A percentile compares a stretch with the other conserved stretches of the same genome.
Conservation (phyloP, 2,888 invertebrate species). For the Aporophyla nigra region DNA sequence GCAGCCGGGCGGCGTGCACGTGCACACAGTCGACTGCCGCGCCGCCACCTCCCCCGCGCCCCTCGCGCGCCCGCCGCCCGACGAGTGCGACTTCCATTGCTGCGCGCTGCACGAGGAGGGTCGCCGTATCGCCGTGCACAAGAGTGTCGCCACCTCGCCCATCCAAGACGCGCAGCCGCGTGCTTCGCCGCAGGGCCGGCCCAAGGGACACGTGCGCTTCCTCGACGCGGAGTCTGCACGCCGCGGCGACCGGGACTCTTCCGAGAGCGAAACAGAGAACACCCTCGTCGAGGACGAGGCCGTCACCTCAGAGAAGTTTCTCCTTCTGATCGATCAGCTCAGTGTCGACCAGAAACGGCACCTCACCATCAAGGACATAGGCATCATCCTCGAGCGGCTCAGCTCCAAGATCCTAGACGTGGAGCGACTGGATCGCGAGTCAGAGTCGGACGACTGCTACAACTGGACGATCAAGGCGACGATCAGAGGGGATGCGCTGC, state of each 20-base stretch:
- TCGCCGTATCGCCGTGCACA: constrained; percentile 97
- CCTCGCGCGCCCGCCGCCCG: constrained; percentile 92
- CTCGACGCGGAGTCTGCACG: constrained; percentile 93
- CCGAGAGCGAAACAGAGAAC: constrained; percentile 98
- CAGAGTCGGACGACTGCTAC: constrained; percentile 98
- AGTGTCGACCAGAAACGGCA: constrained; percentile 98
- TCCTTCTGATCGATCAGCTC: constrained; percentile 97
- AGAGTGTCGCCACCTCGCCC: constrained; percentile 97
- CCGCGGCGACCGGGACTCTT: constrained; percentile 95
- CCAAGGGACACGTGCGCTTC: constrained; percentile 96
- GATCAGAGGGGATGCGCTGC: constrained; percentile 96
- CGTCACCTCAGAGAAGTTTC: constrained; percentile 97
- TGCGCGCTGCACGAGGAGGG: constrained; percentile 98
- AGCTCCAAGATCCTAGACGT: constrained; percentile 98
- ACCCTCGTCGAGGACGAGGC: constrained; percentile 98
- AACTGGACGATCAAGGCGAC: constrained; percentile 99
- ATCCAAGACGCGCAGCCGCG: constrained; percentile 95
- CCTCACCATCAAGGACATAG: constrained; percentile 98
- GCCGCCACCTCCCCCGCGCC: constrained; percentile 93
- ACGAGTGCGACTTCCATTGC: constrained; percentile 99
- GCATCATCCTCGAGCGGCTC: constrained; percentile 97
- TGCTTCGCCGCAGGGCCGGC: constrained; percentile 93
- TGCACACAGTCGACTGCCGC: constrained; percentile 95
- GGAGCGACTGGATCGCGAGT: constrained; percentile 97
- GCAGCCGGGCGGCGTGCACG: constrained; percentile 94